Evolutionary conservation across 2,797 vertebrate species (phyloP).

Genomic region (Parambassis ranga): DNA sequence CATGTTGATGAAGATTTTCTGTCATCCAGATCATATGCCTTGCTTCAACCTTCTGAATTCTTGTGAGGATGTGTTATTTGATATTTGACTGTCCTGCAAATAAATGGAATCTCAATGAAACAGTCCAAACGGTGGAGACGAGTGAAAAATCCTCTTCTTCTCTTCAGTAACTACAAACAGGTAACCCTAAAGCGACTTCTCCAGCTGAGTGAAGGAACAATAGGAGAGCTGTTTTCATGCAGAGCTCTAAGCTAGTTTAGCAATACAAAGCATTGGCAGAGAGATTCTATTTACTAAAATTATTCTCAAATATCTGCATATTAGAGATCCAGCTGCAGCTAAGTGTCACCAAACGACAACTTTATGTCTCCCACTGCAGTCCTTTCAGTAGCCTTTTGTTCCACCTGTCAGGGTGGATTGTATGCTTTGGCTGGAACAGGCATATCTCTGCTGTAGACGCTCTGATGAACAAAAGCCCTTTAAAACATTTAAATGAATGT

Average conservation of each 20-base stretch:
- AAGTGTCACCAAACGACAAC: conserved; percentile 56
- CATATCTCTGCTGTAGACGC: conserved; percentile 79
- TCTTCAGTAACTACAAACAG: conserved; percentile 25
- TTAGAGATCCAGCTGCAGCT: conserved; percentile 38
- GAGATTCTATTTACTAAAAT: not conserved
- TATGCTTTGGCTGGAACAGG: conserved; percentile 78
- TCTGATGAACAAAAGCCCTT: conserved; percentile 80
- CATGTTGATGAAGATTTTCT: no score
- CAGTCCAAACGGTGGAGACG: not conserved
- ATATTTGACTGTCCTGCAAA: no score
- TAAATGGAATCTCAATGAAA: no score
- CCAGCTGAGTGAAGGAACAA: conserved; percentile 38
- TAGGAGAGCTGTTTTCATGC: conserved; percentile 9
- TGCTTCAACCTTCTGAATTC: no score
- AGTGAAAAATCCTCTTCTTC: conserved; percentile 3
- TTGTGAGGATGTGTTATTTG: no score
- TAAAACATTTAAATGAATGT: conserved; percentile 74
- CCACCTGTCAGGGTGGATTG: conserved; percentile 83
- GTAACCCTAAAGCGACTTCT: conserved; percentile 35
- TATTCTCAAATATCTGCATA: not conserved
- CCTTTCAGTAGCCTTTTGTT: conserved; percentile 76
- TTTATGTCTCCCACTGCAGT: conserved; percentile 58
- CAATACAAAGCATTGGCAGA: no score
- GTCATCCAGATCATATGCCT: no score
- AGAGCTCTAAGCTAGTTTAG: no score